Conservation (phyloP, 2,797 vertebrate genomes). For the Diplodus sargus region DNA sequence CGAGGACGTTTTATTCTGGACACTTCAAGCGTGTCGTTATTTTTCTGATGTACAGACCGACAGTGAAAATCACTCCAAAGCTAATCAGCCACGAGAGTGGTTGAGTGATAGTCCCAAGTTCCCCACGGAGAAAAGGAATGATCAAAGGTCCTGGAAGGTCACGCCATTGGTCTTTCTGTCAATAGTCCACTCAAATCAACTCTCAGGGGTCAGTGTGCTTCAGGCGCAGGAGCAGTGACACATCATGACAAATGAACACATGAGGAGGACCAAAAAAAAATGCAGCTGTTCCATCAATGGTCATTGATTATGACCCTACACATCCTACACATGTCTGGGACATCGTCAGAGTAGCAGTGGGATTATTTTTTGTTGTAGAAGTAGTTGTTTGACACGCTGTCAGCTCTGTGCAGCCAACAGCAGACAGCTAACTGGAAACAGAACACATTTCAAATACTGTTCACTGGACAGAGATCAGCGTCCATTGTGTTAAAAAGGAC, state of each 20-base stretch:
- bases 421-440: background rate
- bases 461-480: background rate
- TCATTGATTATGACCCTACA: slow-evolving; percentile 11
- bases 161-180: slow-evolving; percentile 33
- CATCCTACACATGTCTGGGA: slow-evolving; percentile 20
- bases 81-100: slow-evolving; percentile 36
- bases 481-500: background rate
- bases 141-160: slow-evolving; percentile 49
- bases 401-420: background rate
- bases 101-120: slow-evolving; percentile 19
- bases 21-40: background rate
- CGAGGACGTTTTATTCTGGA: background rate
- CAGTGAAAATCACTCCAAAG: slow-evolving; percentile 32
- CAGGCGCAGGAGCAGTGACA: slow-evolving; percentile 16
- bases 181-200: slow-evolving; percentile 52
- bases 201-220: slow-evolving; percentile 30
- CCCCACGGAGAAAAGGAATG: slow-evolving; percentile 11
- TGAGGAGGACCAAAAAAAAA: background rate
- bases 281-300: slow-evolving; percentile 30
- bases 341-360: background rate
- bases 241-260: slow-evolving; percentile 9
- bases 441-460: background rate
- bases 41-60: background rate
- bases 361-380: background rate
- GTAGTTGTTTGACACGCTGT: background rate